Evolutionary conservation across 2,888 invertebrate species (phyloP).

Genomic region (Hymenopus coronatus): DNA sequence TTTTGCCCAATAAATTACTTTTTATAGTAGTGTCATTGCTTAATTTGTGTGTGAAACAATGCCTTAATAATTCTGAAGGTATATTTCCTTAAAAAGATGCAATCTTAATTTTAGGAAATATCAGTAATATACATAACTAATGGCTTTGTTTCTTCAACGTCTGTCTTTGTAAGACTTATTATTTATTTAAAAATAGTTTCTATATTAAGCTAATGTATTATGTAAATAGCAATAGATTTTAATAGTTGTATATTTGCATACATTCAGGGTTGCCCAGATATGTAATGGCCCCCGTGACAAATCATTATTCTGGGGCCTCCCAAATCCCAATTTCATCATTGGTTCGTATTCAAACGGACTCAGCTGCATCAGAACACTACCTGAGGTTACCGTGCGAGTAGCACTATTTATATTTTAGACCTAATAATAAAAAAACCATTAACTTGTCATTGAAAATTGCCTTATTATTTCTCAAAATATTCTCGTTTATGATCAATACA

Average conservation of each 20-base stretch:
- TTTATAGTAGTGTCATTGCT: background rate
- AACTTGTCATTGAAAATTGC: no score
- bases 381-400: no score
- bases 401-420: no score
- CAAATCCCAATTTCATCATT: no score
- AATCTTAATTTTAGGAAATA: background rate
- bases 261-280: background rate
- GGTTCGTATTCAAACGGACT: no score
- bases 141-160: background rate
- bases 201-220: background rate
- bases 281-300: no score
- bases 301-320: no score
- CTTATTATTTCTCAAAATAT: no score
- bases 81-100: background rate
- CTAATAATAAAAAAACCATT: no score
- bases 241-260: background rate
- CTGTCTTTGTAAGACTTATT: background rate
- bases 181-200: background rate
- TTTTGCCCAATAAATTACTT: background rate
- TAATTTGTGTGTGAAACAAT: background rate
- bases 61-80: background rate
- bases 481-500: no score
- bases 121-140: no score
- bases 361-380: no score
- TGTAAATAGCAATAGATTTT: background rate